Base-by-base conservation (phyloP, 2,113 vertebrate genomes). In the Periophthalmus modestus region DNA sequence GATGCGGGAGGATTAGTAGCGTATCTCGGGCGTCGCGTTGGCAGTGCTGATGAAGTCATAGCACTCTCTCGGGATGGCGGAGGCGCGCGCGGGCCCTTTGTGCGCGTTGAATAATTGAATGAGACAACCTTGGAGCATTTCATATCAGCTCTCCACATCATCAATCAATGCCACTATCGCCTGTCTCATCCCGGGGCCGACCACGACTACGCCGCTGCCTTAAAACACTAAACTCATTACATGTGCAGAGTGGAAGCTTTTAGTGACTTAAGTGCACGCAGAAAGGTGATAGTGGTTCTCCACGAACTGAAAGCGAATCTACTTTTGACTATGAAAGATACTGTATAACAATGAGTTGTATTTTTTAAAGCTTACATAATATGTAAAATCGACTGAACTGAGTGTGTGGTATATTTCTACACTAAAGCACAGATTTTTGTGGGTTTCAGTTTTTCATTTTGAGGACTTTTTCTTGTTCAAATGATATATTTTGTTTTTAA, bases 251-350 rank as follows among this genome's bases (percentile, higher is more conserved):
- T 74, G 80, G 80, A 82, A 85, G 87, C 80, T 88, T 87, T 79
- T 62, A 77, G 83, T 76, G 75, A 65, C 78, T 87, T 77, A 78
- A 79, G 21, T 85, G 83, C 80, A 82, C 89, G 87, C 83, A 75
- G 80, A 87, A 87, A 89, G 82, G 85, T 87, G 78, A 85, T 85
- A 84, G 72, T 75, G 87, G 86, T 91, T 89, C 88, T 81, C 73
- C 80, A 79, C 73, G 66, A 4, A 24, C 74, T 79, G 73, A 65
- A 79, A 82, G 71, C 79, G 59, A 71, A 75, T 65, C 58, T 33
- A 7, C 47, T 81, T 79, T 47, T 74, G 62, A 84, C 84, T 69
- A 43, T 78, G 78, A 85, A 85, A 83, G n/a, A 21, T 18, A 19
- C 16, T 18, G 16, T 52, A 19, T 50, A 16, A 47, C 11, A 47